Conservation (phyloP, 2,113 vertebrate species). For the Artemisiospiza belli region DNA sequence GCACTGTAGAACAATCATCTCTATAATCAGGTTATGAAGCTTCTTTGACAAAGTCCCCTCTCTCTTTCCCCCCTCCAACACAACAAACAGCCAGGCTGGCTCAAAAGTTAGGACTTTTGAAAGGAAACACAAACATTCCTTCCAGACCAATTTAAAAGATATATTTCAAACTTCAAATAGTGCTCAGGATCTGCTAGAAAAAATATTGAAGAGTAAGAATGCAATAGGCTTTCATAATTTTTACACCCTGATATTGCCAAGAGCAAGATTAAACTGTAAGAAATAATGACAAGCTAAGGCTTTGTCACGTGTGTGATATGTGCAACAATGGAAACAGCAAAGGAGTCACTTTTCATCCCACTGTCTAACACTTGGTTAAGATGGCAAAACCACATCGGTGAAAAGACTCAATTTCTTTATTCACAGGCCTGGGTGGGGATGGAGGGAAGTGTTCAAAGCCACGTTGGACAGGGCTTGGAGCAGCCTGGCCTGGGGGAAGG, state of each 20-base stretch:
- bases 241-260: neutral
- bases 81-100: neutral
- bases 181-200: neutral
- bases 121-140: neutral
- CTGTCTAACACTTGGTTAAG: neutral
- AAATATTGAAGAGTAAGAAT: neutral
- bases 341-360: neutral
- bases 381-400: neutral
- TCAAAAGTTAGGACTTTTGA: neutral
- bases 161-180: neutral
- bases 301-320: neutral
- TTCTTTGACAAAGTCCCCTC: neutral
- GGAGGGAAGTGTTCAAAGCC: neutral
- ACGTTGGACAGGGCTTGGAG: rapidly evolving
- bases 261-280: neutral
- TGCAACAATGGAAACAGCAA: neutral
- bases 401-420: neutral
- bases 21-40: neutral
- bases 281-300: neutral
- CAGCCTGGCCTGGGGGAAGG: neutral
- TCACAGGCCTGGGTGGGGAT: neutral
- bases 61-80: neutral
- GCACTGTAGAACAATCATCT: slow-evolving; percentile 40
- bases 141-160: neutral
- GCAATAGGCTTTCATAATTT: neutral